Evolutionary conservation across 2,797 vertebrate species (phyloP), one percentile per base, ranked within the genome.

Genomic region (Trachops cirrhosus): DNA sequence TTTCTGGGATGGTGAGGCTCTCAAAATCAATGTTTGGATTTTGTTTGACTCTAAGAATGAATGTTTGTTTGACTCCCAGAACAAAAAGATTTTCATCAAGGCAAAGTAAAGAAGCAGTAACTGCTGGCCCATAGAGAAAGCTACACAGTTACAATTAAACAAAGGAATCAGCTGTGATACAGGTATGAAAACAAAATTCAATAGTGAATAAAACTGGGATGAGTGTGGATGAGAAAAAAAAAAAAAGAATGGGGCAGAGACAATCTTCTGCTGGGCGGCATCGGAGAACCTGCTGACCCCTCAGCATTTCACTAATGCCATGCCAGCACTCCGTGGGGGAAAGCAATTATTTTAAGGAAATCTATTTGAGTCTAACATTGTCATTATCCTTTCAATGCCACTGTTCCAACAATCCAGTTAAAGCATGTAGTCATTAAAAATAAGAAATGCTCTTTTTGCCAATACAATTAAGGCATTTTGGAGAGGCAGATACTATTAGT

Each of bases 391-490:
- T 98, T 97, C 97, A 97, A 94, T 95, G 92, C 97, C 98, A 93
- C 97, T 95, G 96, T 97, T 98, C 97, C 98, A 97, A 98, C 97
- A 97, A 97, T 97, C 96, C 96, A 75, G 97, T 97, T 97, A 98
- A 93, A 96, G 98, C 97, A 26, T 48, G 32, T 77, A 96, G 91
- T 94, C 96, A 94, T 97, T 94, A 96, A 96, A 92, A 93, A 86
- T 93, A 98, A 97, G 94, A 98, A 98, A 98, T 97, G 97, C 94
- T 93, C 50, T 39, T 82, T 41, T 97, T 75, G 97, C 97, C 96
- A 97, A 98, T 98, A 96, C 68, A 97, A 93, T 95, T 85, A 95
- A 97, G 93, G 94, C 96, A 95, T 98, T 98, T 98, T 96, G 94
- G 97, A 98, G 91, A 97, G 73, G 96, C 94, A 86, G 94, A 92